Conservation (phyloP, 2,113 vertebrate genomes). For the Salvelinus alpinus region DNA sequence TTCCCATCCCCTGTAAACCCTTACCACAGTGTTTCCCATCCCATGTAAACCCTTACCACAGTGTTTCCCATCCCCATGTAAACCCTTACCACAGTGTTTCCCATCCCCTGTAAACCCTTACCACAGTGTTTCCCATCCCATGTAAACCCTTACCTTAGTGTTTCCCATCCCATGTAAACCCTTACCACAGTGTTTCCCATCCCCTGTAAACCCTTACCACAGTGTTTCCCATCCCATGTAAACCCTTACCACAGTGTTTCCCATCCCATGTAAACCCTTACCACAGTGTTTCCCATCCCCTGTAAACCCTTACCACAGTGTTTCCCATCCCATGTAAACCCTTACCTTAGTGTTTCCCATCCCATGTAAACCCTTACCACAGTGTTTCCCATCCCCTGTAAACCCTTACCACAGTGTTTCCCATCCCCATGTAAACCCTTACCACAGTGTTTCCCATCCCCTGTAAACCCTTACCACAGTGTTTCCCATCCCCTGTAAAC, state of each 20-base stretch:
- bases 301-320: background rate
- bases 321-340: background rate
- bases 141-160: too few species aligned
- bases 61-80: background rate
- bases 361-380: background rate
- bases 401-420: too few species aligned
- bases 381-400: background rate
- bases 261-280: background rate
- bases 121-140: background rate
- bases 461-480: too few species aligned
- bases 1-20: background rate
- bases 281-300: too few species aligned
- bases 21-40: too few species aligned
- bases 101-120: background rate
- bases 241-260: background rate
- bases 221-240: too few species aligned
- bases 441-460: background rate
- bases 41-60: background rate
- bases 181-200: constrained; percentile 1
- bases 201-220: too few species aligned
- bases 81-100: too few species aligned
- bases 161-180: too few species aligned
- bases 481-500: too few species aligned
- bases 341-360: too few species aligned
- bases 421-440: background rate